Conservation (phyloP, 2,113 vertebrate genomes). For the Melanocharis versteri region DNA sequence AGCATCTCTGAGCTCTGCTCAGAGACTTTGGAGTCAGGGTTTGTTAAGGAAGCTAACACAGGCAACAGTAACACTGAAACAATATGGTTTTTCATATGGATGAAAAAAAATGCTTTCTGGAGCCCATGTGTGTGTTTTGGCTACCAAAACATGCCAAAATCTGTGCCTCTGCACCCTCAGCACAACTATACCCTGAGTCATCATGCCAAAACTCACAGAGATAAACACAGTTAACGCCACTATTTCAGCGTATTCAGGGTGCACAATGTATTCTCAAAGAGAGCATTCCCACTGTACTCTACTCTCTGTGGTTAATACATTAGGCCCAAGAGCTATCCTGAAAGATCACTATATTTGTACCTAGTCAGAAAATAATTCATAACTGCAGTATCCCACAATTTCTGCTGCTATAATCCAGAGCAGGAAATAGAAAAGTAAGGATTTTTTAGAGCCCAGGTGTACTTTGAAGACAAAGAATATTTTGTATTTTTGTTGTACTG, state of each 20-base stretch:
- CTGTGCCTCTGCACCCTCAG: neutral
- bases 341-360: neutral
- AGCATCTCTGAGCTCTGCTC: neutral
- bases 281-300: neutral
- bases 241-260: neutral
- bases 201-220: neutral
- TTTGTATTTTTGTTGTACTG: neutral
- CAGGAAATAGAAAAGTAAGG: neutral
- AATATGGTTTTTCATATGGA: neutral
- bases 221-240: neutral
- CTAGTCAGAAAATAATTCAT: neutral
- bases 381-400: neutral
- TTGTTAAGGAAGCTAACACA: neutral
- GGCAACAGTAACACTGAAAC: neutral
- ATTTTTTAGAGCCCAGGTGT: neutral
- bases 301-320: neutral
- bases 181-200: neutral
- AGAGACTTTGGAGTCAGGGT: too few relatives aligned
- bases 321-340: neutral
- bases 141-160: neutral
- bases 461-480: neutral
- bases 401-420: neutral
- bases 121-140: fast-evolving
- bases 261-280: neutral
- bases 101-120: neutral